These are phyloP conservation scores for Oscheius sp. DNA, from an alignment of 2,888 invertebrate genomes.

Conservation along the genomic window DNA sequence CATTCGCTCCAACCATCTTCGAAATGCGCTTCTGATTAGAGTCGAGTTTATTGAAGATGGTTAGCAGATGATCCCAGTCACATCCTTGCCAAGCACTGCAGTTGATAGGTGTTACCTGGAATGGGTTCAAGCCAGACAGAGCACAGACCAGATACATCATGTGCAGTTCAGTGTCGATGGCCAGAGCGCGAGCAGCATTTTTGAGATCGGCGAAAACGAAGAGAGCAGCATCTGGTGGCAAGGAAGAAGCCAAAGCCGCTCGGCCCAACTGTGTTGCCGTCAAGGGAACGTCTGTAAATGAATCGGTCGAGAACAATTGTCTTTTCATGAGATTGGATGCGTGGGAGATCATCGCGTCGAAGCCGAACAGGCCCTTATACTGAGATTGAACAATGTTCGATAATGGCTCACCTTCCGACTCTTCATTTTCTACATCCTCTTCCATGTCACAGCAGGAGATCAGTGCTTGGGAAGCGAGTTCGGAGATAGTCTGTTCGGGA, in stretches of 20 bases:
- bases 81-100: slow-evolving; percentile 82
- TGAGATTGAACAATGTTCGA: not conserved
- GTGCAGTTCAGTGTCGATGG: slow-evolving; percentile 92
- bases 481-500: slow-evolving; percentile 30
- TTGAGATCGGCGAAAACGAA: slow-evolving; percentile 89
- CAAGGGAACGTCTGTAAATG: slow-evolving; percentile 17
- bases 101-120: slow-evolving; percentile 85
- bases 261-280: slow-evolving; percentile 86
- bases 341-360: not conserved
- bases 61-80: slow-evolving; percentile 81
- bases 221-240: slow-evolving; percentile 93
- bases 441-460: slow-evolving; percentile 10
- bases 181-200: slow-evolving; percentile 88
- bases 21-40: slow-evolving; percentile 87
- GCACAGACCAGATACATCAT: slow-evolving; percentile 86
- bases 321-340: not conserved
- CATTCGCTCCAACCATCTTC: slow-evolving; percentile 87
- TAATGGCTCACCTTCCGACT: slow-evolving; percentile 6
- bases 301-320: not conserved
- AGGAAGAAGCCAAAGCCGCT: slow-evolving; percentile 90
- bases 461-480: slow-evolving; percentile 24
- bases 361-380: not conserved
- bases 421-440: not conserved
- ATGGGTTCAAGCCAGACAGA: not conserved
- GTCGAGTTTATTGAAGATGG: slow-evolving; percentile 85